Base-by-base conservation (phyloP, 2,113 vertebrate species). In the Gallinago media region DNA sequence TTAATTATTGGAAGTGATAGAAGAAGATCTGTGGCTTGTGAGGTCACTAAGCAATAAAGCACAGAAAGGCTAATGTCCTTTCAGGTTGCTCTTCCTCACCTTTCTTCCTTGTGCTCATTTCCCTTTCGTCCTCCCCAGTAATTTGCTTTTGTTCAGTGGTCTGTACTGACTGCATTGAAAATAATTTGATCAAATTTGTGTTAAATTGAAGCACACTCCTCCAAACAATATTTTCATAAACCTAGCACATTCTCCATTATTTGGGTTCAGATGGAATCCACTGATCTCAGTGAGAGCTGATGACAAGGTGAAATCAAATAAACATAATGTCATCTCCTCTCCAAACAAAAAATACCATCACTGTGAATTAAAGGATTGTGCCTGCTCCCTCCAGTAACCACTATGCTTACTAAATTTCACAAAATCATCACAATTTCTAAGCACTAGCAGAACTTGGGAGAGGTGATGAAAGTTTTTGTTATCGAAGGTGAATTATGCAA, bases 181-280 rank as follows among this genome's bases (percentile, higher is more conserved):
- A 56, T 34, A 92, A 90, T 72, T 85, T 93, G 27, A 94, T 86
- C 68, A 92, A 83, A 93, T 93, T 75, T 90, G 7, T 90, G 42
- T 81, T 92, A 90, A 94, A 96, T 52, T 2, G 1, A 93, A 88
- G 52, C 38, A 50, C 65, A 90, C 12, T 25, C 11, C 40, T 93
- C 42, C 27, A 83, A 68, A 88, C 44, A 90, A 34, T 81, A 86
- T 95, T 96, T 94, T 90, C 75, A 84, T 90, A 86, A 96, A 46
- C 15, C 15, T 87, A 59, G 34, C 34, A 38, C 16, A 56, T 85
- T 93, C 61, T 59, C 42, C 26, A n/a, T 88, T 80, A 85, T 93
- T 88, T 86, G 29, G 12, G 20, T 52, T 95, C 50, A 80, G 47
- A 86, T 40, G 56, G 76, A 93, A 84, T 86, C 29, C 29, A 52